Evolutionary conservation across 2,797 vertebrate species (phyloP).

Genomic region (Dipus sagitta): DNA sequence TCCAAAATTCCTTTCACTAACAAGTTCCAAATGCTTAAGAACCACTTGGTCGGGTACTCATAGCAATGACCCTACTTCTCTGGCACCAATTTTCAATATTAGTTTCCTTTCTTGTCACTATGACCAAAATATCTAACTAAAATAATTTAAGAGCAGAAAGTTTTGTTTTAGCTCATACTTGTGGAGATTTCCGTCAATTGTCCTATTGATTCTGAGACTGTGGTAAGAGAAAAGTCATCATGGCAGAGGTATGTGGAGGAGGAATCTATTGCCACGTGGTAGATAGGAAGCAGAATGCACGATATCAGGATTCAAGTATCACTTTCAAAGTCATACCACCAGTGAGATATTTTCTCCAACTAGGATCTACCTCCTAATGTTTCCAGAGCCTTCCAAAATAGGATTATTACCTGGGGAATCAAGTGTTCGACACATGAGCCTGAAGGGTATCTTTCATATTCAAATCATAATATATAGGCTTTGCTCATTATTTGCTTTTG

Average conservation of each 20-base stretch:
- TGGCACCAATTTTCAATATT: not conserved
- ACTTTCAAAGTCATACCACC: not conserved
- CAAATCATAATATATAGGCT: not conserved
- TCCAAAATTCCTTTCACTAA: not conserved
- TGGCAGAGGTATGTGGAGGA: not conserved
- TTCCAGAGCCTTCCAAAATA: not conserved
- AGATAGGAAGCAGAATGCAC: not conserved
- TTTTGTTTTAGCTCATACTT: not conserved
- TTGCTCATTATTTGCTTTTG: not conserved
- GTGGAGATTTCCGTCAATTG: no score
- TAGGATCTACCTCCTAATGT: not conserved
- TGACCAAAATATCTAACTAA: not conserved
- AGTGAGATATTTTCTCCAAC: not conserved
- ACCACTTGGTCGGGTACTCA: no score
- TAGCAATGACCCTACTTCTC: not conserved
- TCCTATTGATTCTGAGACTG: not conserved
- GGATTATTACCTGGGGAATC: not conserved
- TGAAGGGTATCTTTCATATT: no score
- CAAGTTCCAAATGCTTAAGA: not conserved
- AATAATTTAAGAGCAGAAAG: not conserved
- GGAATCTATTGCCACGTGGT: not conserved
- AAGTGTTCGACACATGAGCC: not conserved
- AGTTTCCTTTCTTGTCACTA: not conserved
- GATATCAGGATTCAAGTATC: not conserved
- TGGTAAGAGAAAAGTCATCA: not conserved